These are phyloP conservation scores for Pycnonotus jocosus DNA, from an alignment of 2,113 vertebrate genomes.

Conservation along the genomic window DNA sequence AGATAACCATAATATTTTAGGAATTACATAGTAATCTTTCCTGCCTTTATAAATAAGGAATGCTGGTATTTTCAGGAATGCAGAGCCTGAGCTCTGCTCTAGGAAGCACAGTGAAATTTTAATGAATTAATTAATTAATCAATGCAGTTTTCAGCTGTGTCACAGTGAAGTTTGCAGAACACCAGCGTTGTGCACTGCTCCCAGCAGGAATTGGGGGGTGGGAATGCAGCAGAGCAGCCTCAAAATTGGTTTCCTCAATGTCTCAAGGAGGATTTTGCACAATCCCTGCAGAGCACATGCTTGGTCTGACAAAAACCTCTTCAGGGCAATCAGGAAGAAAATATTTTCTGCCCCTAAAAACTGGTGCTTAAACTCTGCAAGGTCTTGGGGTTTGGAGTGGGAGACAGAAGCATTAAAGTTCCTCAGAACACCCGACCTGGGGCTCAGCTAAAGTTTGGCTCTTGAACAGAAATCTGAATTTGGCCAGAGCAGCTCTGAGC, in stretches of 20 bases:
- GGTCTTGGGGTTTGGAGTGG: neutral
- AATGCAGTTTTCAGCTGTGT: neutral
- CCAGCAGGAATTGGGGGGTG: neutral
- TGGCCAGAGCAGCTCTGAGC: neutral
- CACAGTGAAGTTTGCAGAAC: neutral
- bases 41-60: neutral
- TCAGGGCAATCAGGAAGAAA: neutral
- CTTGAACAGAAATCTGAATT: neutral
- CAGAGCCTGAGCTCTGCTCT: neutral
- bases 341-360: neutral
- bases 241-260: neutral
- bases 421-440: neutral
- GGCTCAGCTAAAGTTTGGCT: neutral
- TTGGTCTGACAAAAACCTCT: neutral
- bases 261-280: neutral
- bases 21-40: neutral
- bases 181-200: fast-evolving
- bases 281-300: neutral
- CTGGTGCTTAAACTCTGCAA: neutral
- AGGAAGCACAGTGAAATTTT: neutral
- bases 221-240: neutral
- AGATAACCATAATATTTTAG: neutral
- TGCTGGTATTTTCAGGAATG: neutral
- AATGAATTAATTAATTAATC: no score
- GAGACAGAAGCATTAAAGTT: neutral